Conservation (phyloP, 1,140 invertebrate genomes). For the Centruroides sculpturatus region DNA sequence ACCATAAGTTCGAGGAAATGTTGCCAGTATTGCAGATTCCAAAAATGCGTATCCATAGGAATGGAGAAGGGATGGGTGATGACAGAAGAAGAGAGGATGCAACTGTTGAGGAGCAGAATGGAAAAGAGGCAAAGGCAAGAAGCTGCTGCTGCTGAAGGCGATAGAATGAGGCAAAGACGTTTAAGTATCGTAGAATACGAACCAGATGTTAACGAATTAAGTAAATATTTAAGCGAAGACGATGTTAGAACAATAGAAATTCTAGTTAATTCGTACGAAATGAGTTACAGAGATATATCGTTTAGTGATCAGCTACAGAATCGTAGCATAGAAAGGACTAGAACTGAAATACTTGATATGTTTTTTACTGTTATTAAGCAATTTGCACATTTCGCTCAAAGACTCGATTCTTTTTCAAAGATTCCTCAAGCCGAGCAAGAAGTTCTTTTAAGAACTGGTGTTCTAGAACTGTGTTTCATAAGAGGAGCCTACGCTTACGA, state of each 20-base stretch:
- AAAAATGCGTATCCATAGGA: constrained; percentile 31
- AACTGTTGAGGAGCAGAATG: constrained; percentile 25
- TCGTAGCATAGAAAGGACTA: neutral
- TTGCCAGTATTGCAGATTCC: constrained; percentile 29
- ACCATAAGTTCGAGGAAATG: constrained; percentile 24
- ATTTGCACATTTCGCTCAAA: constrained; percentile 24
- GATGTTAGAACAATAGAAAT: constrained; percentile 14
- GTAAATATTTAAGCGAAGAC: constrained; percentile 11
- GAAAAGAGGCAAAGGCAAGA: constrained; percentile 15
- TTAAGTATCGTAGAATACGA: constrained; percentile 5
- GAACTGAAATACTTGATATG: constrained; percentile 23
- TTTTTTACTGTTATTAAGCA: constrained; percentile 26
- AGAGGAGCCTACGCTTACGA: constrained; percentile 26
- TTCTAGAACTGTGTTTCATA: constrained; percentile 38
- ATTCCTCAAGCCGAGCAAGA: constrained; percentile 33
- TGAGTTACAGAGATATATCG: constrained; percentile 7
- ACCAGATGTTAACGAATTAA: constrained; percentile 14
- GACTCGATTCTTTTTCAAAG: constrained; percentile 28
- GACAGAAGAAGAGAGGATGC: constrained; percentile 30
- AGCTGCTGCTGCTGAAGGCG: neutral
- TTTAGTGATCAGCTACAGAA: constrained; percentile 8
- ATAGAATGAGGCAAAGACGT: neutral
- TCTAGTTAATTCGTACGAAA: constrained; percentile 16
- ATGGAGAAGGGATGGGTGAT: constrained; percentile 37
- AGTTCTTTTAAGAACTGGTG: constrained; percentile 33